phyloP scores from a whole-genome alignment of 2,888 invertebrate genomes.

The Lycocerus yunnanus region DNA sequence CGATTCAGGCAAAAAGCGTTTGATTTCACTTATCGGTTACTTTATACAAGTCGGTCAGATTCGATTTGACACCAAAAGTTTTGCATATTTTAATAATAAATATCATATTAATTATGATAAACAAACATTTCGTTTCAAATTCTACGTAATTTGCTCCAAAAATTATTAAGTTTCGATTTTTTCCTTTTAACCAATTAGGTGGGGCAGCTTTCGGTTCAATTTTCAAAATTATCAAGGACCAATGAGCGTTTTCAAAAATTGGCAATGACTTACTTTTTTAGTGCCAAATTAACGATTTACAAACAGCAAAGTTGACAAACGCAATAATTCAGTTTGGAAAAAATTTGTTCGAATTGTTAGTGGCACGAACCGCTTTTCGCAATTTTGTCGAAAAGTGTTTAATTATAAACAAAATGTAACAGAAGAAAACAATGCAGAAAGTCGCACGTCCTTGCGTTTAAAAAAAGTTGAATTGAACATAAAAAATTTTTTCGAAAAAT shows the following conservation, averaged over 20 bases:
- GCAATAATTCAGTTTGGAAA: background rate
- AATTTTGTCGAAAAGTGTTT: background rate
- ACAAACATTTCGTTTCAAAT: background rate
- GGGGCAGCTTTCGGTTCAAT: too few relatives aligned
- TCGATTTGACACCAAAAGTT: background rate
- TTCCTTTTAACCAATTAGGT: too few relatives aligned
- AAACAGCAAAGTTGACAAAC: background rate
- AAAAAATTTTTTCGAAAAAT: background rate
- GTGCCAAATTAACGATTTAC: background rate
- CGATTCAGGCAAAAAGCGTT: background rate
- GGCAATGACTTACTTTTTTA: too few relatives aligned
- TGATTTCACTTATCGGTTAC: slow-evolving; percentile 3
- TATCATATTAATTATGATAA: background rate
- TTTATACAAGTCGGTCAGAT: slow-evolving; percentile 1
- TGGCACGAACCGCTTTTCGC: background rate
- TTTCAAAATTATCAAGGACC: too few relatives aligned
- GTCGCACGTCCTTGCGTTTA: background rate
- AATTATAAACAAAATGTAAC: background rate
- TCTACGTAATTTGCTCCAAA: background rate
- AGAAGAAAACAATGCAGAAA: background rate
- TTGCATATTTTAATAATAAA: background rate
- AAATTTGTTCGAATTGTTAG: background rate
- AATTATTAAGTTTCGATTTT: background rate
- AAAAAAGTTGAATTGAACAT: background rate
- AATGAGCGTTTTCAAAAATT: too few relatives aligned